Conservation (phyloP, 1,140 invertebrate genomes). For the Helicoverpa zea region DNA sequence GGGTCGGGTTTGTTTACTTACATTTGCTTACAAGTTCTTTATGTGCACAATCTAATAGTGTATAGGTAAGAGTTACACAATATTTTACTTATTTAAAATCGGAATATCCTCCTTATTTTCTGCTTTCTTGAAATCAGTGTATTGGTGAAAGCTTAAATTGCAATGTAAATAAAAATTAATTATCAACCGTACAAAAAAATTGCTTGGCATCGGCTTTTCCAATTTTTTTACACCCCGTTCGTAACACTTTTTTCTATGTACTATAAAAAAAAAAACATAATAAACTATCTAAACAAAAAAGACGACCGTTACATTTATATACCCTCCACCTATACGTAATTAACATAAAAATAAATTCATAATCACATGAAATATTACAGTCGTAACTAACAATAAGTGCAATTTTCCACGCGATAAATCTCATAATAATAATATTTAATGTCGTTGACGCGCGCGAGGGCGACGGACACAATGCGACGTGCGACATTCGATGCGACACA, state of each 20-base stretch:
- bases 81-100: too few species aligned
- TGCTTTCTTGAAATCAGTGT: too few species aligned
- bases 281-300: conserved; percentile 43
- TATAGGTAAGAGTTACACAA: too few species aligned
- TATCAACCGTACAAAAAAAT: too few species aligned
- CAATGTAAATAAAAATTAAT: too few species aligned
- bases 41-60: too few species aligned
- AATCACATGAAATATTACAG: conserved; percentile 73
- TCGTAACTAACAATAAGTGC: conserved; percentile 75
- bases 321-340: conserved; percentile 68
- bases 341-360: conserved; percentile 83
- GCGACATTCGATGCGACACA: conserved; percentile 54
- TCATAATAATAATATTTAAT: conserved; percentile 81
- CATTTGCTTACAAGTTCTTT: neutral
- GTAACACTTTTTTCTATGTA: conserved; percentile 8
- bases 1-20: neutral
- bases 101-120: too few species aligned
- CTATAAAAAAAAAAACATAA: conserved; percentile 21
- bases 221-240: neutral
- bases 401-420: conserved; percentile 84
- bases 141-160: too few species aligned
- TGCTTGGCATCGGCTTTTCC: too few species aligned
- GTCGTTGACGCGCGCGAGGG: conserved; percentile 54
- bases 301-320: conserved; percentile 65
- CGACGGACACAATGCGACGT: conserved; percentile 48